Percentiles rank a stretch among this genome's conserved stretches.
Conservation (phyloP, 2,797 vertebrate genomes). For the Lepilemur ruficaudatus region DNA sequence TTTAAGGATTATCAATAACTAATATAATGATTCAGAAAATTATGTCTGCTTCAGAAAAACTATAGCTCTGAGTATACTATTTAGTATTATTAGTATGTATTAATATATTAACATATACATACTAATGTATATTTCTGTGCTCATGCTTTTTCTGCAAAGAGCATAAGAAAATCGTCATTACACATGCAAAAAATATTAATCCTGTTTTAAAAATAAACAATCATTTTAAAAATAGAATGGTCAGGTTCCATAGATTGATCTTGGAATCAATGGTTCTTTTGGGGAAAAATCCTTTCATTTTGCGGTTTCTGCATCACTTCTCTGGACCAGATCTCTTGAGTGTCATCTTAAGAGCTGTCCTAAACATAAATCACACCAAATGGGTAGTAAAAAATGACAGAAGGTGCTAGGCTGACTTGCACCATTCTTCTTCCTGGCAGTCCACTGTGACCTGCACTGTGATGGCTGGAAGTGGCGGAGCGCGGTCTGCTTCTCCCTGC, state of each 20-base stretch:
- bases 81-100: not conserved
- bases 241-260: not conserved
- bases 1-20: not conserved
- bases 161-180: not conserved
- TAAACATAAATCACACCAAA: constrained; percentile 33
- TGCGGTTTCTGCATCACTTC: constrained; percentile 45
- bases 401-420: not conserved
- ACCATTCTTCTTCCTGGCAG: constrained; percentile 38
- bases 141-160: not conserved
- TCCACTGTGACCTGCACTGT: not conserved
- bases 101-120: not conserved
- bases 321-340: constrained; percentile 33
- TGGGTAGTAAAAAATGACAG: constrained; percentile 24
- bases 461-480: not conserved
- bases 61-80: not conserved
- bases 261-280: constrained; percentile 17
- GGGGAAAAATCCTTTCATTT: constrained; percentile 25
- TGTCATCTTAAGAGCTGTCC: not conserved
- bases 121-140: not conserved
- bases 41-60: not conserved
- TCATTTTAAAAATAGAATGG: not conserved
- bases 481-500: not conserved
- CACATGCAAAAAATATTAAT: not conserved
- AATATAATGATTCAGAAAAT: not conserved
- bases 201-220: not conserved